Percentiles rank a stretch among this genome's conserved stretches.
These are phyloP conservation scores for Campoletis raptor DNA, from an alignment of 2,888 invertebrate genomes.

Conservation along the genomic window DNA sequence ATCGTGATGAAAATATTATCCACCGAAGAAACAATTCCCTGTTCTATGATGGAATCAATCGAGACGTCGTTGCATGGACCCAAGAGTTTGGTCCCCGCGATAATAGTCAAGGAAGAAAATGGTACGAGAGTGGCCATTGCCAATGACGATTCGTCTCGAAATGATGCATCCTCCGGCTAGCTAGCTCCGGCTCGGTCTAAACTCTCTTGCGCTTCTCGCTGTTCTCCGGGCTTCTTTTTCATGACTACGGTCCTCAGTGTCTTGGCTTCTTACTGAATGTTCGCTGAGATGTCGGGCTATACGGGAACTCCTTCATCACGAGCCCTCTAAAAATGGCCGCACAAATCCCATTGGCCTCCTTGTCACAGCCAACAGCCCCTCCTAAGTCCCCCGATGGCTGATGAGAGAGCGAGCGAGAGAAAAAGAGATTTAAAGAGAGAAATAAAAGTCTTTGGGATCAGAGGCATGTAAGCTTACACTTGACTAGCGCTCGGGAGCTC, in stretches of 20 bases:
- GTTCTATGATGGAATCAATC: not conserved
- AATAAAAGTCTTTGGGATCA: constrained; percentile 45
- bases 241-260: constrained; percentile 74
- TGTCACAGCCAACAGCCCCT: constrained; percentile 77
- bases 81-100: not conserved
- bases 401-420: constrained; percentile 25
- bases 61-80: constrained; percentile 19
- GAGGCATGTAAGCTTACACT: constrained; percentile 84
- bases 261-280: constrained; percentile 82
- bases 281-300: constrained; percentile 74
- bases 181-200: constrained; percentile 53
- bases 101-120: constrained; percentile 36
- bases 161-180: constrained; percentile 64
- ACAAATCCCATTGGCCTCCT: constrained; percentile 83
- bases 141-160: constrained; percentile 63
- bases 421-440: constrained; percentile 3
- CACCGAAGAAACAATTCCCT: constrained; percentile 3
- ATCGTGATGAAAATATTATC: not conserved
- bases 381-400: constrained; percentile 56
- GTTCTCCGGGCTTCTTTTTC: constrained; percentile 70
- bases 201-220: constrained; percentile 41
- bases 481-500: constrained; percentile 73
- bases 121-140: constrained; percentile 54
- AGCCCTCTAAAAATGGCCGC: constrained; percentile 85
- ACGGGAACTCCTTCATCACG: constrained; percentile 75